phyloP scores from a whole-genome alignment of 2,797 vertebrate species.

The Enteromius anoplus region DNA sequence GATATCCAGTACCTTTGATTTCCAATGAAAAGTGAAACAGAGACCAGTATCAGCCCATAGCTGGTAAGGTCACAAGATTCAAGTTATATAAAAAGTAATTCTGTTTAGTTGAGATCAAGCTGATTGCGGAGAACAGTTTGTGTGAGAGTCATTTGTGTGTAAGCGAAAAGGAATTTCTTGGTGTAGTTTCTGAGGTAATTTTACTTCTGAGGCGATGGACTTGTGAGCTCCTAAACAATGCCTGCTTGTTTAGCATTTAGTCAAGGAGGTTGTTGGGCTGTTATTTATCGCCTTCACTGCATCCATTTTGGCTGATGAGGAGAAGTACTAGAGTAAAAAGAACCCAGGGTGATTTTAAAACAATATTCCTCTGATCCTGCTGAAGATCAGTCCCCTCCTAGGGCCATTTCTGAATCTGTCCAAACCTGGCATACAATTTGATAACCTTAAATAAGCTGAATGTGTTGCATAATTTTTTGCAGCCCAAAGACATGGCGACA shows the following conservation, averaged over 20 bases:
- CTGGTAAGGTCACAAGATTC: slow-evolving; percentile 54
- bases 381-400: slow-evolving; percentile 61
- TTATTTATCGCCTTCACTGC: slow-evolving; percentile 2
- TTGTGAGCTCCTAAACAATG: slow-evolving; percentile 51
- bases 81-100: slow-evolving; percentile 57
- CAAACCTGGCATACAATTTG: slow-evolving; percentile 38
- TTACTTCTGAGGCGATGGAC: slow-evolving; percentile 30
- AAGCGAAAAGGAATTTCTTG: slow-evolving; percentile 46
- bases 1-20: slow-evolving; percentile 9
- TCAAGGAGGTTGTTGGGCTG: slow-evolving; percentile 15
- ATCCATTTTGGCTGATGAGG: neutral
- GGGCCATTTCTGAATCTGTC: slow-evolving; percentile 42
- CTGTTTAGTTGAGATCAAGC: slow-evolving; percentile 42
- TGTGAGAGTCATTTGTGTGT: slow-evolving; percentile 49
- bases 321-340: slow-evolving; percentile 25
- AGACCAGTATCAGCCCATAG: neutral
- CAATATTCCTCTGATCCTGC: slow-evolving; percentile 48
- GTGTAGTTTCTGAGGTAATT: slow-evolving; percentile 40
- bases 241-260: slow-evolving; percentile 52
- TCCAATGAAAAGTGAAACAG: neutral
- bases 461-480: slow-evolving; percentile 56
- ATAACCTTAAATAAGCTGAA: slow-evolving; percentile 34
- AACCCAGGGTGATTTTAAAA: slow-evolving; percentile 50
- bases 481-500: slow-evolving; percentile 3
- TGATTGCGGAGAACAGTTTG: slow-evolving; percentile 5